Evolutionary conservation across 2,888 invertebrate species (phyloP).

Genomic region (Drosophila infuscata): DNA sequence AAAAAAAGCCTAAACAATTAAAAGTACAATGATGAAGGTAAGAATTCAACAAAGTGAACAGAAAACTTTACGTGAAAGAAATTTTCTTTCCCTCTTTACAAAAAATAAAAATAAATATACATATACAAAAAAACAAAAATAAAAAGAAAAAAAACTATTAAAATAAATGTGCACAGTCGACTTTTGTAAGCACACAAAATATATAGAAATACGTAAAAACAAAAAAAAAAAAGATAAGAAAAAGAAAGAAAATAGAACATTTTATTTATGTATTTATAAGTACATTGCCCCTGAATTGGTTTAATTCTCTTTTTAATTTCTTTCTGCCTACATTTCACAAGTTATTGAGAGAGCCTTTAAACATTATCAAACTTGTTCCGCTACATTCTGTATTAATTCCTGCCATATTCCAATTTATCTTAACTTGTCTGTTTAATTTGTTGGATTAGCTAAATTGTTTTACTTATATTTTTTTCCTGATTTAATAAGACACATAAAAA

Average conservation of each 20-base stretch:
- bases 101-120: constrained; percentile 6
- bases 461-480: background rate
- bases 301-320: background rate
- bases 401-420: background rate
- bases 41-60: constrained; percentile 70
- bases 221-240: background rate
- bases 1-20: constrained; percentile 51
- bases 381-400: background rate
- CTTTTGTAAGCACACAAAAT: constrained; percentile 4
- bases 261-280: background rate
- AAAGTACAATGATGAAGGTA: constrained; percentile 72
- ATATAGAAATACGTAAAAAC: constrained; percentile 5
- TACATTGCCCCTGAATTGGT: constrained; percentile 8
- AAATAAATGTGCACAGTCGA: constrained; percentile 18
- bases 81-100: constrained; percentile 31
- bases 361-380: background rate
- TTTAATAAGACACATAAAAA: background rate
- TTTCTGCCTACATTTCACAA: background rate
- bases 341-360: background rate
- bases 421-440: background rate
- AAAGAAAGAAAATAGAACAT: background rate
- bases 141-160: constrained; percentile 16
- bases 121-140: constrained; percentile 9
- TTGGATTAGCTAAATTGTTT: constrained; percentile 1
- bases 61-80: constrained; percentile 59